Conservation (phyloP, 1,140 invertebrate species). For the Zaprionus tsacasi region DNA sequence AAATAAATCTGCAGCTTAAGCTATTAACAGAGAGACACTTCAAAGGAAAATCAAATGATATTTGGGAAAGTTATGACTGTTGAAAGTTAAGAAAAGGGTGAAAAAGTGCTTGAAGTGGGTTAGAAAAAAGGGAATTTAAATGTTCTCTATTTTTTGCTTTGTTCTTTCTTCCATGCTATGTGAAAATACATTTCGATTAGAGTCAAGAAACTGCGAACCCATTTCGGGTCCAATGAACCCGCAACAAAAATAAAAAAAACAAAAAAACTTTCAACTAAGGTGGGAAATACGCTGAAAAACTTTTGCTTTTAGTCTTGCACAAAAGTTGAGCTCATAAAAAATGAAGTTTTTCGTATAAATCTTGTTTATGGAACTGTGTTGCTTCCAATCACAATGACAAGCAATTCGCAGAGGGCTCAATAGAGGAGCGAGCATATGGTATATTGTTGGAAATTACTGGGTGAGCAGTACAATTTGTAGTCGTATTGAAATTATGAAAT, state of each 20-base stretch:
- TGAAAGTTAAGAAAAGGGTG: too few species aligned
- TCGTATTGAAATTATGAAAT: conserved; percentile 62
- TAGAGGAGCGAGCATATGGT: neutral
- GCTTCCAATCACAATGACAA: neutral
- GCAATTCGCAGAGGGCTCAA: neutral
- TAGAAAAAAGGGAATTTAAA: too few species aligned
- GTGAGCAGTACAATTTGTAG: conserved; percentile 25
- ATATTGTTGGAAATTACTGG: neutral
- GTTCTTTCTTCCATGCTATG: neutral
- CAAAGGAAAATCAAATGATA: too few species aligned
- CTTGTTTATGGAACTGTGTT: conserved; percentile 2
- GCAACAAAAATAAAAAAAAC: neutral
- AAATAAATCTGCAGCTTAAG: too few species aligned
- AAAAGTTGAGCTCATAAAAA: conserved; percentile 15
- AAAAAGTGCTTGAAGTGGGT: too few species aligned
- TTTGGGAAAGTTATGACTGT: too few species aligned
- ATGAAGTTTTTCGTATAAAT: conserved; percentile 5
- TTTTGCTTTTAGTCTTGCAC: neutral
- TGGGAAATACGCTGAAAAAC: conserved; percentile 1
- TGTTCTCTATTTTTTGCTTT: too few species aligned
- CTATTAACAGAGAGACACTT: too few species aligned
- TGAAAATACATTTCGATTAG: neutral
- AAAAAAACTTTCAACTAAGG: neutral
- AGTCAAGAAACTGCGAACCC: conserved; percentile 7
- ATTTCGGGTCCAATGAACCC: conserved; percentile 2